These are phyloP conservation scores for Drosophila flavopinicola DNA, from an alignment of 2,888 invertebrate species.

Conservation along the genomic window DNA sequence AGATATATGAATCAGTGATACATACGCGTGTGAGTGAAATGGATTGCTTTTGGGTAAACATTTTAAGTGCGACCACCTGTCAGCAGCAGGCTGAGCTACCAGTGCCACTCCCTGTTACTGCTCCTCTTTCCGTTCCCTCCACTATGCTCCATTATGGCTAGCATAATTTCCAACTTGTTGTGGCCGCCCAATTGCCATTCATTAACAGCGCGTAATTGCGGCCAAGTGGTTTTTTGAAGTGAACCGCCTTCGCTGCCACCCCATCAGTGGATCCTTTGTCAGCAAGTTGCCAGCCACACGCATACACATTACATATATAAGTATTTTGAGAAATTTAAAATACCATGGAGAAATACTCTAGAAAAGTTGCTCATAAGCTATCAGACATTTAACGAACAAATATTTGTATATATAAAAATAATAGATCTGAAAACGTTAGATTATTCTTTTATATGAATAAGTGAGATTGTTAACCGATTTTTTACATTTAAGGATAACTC, in stretches of 20 bases:
- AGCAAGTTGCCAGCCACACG: background rate
- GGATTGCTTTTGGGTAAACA: constrained; percentile 27
- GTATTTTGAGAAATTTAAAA: background rate
- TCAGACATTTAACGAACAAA: too few relatives aligned
- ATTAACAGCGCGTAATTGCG: constrained; percentile 75
- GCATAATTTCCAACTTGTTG: constrained; percentile 76
- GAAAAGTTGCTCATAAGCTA: too few relatives aligned
- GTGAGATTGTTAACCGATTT: too few relatives aligned
- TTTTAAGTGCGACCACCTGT: constrained; percentile 54
- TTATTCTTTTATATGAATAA: too few relatives aligned
- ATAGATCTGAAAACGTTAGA: too few relatives aligned
- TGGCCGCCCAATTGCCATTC: constrained; percentile 71
- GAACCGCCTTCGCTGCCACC: constrained; percentile 11
- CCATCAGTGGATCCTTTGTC: constrained; percentile 27
- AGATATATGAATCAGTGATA: background rate
- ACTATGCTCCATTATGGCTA: constrained; percentile 43
- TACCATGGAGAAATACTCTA: too few relatives aligned
- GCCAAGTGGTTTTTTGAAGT: constrained; percentile 64
- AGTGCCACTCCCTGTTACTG: constrained; percentile 4
- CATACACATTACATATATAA: background rate
- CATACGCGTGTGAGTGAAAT: background rate
- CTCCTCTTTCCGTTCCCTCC: constrained; percentile 3
- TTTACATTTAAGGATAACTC: too few relatives aligned
- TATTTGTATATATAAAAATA: too few relatives aligned
- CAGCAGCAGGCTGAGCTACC: constrained; percentile 33